A percentile compares a stretch with the other conserved stretches of the same genome.
phyloP scores from a whole-genome alignment of 2,113 vertebrate genomes.

The Orthonyx spaldingii region DNA sequence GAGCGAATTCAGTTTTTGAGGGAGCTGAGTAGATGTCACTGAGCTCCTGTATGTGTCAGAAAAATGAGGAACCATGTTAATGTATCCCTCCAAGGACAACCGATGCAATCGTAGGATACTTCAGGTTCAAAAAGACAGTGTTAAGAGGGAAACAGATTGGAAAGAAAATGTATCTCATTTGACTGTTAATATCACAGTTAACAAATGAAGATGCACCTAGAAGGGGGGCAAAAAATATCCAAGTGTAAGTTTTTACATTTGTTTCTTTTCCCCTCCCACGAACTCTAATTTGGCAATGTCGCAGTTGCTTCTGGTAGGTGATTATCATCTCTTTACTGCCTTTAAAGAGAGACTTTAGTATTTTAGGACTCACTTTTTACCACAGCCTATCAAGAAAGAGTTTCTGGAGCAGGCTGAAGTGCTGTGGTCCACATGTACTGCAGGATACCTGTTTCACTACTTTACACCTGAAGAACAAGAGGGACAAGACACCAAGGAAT shows the following conservation, averaged over 20 bases:
- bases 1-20: slow-evolving; percentile 77
- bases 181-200: not conserved
- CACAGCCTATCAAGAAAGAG: not conserved
- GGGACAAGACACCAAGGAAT: not conserved
- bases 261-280: not conserved
- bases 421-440: not conserved
- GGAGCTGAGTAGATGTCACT: slow-evolving; percentile 50
- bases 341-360: not conserved
- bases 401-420: not conserved
- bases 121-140: not conserved
- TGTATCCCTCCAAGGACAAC: not conserved
- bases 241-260: not conserved
- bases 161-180: not conserved
- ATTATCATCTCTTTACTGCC: not conserved
- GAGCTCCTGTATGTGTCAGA: not conserved
- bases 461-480: not conserved
- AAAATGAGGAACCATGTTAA: not conserved
- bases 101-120: not conserved
- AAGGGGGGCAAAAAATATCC: not conserved
- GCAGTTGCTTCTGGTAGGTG: not conserved
- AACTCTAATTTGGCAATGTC: not conserved
- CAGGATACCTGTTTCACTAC: not conserved
- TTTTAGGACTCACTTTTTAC: not conserved
- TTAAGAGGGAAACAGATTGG: not conserved
- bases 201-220: not conserved